Evolutionary conservation across 2,888 invertebrate genomes (phyloP).

Genomic region (Vanessa cardui): DNA sequence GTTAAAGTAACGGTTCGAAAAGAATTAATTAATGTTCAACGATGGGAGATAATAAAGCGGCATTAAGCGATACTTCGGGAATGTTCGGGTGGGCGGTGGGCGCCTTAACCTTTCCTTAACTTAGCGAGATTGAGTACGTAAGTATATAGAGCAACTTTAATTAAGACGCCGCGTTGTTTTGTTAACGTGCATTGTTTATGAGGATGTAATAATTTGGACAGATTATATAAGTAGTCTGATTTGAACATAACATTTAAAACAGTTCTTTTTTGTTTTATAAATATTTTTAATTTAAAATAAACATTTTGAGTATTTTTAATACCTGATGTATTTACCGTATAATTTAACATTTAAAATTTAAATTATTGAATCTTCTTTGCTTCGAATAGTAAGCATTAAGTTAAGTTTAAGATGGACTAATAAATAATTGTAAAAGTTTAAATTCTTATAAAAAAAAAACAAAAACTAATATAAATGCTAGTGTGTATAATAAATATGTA

Average conservation of each 20-base stretch:
- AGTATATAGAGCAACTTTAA: constrained; percentile 78
- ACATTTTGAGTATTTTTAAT: too few relatives aligned
- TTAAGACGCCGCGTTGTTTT: constrained; percentile 72
- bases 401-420: too few relatives aligned
- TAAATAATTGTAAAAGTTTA: too few relatives aligned
- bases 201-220: constrained; percentile 32
- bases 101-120: constrained; percentile 77
- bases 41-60: constrained; percentile 77
- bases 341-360: background rate
- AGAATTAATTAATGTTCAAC: constrained; percentile 73
- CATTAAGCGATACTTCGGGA: constrained; percentile 79
- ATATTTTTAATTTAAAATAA: too few relatives aligned
- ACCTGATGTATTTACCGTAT: too few relatives aligned
- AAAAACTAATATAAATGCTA: too few relatives aligned
- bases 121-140: constrained; percentile 79
- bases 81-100: constrained; percentile 55
- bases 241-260: background rate
- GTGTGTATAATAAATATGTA: too few relatives aligned
- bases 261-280: too few relatives aligned
- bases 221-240: constrained; percentile 17
- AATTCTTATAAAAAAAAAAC: too few relatives aligned
- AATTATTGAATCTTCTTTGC: too few relatives aligned
- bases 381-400: too few relatives aligned
- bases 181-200: constrained; percentile 76
- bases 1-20: constrained; percentile 47